Percentiles rank a stretch among this genome's conserved stretches.
Conservation (phyloP, 2,113 vertebrate genomes). For the Ovis aries region DNA sequence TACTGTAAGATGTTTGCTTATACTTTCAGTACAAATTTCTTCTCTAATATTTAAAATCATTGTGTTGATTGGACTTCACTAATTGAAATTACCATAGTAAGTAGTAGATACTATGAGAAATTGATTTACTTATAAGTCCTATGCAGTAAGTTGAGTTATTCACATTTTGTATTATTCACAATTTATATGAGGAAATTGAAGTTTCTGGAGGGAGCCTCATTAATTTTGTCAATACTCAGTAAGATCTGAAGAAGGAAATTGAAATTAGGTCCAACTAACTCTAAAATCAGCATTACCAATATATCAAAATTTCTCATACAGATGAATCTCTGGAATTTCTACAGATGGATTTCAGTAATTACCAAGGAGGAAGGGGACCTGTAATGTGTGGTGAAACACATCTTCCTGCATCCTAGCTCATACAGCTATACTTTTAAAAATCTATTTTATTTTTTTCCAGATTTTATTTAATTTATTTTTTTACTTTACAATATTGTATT, state of each 20-base stretch:
- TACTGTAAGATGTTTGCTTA: not conserved
- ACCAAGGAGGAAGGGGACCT: not conserved
- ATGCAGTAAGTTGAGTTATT: not conserved
- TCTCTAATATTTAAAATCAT: not conserved
- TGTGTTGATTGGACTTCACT: not conserved
- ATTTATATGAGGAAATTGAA: not conserved
- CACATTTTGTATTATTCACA: not conserved
- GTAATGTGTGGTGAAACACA: not conserved
- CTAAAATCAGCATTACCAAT: not conserved
- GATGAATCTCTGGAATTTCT: not conserved
- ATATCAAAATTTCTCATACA: not conserved
- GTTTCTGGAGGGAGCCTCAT: not conserved
- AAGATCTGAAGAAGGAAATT: not conserved
- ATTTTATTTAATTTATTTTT: too few species aligned
- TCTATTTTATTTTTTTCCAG: not conserved
- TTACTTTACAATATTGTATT: too few species aligned
- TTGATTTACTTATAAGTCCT: not conserved
- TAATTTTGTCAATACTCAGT: not conserved
- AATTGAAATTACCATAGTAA: not conserved
- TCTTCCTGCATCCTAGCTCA: not conserved
- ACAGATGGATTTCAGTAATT: not conserved
- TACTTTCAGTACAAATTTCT: not conserved
- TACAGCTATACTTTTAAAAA: not conserved
- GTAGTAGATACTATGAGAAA: not conserved
- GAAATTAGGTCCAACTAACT: not conserved